Conservation (phyloP, 2,888 invertebrate species). For the Erebia aethiops region DNA sequence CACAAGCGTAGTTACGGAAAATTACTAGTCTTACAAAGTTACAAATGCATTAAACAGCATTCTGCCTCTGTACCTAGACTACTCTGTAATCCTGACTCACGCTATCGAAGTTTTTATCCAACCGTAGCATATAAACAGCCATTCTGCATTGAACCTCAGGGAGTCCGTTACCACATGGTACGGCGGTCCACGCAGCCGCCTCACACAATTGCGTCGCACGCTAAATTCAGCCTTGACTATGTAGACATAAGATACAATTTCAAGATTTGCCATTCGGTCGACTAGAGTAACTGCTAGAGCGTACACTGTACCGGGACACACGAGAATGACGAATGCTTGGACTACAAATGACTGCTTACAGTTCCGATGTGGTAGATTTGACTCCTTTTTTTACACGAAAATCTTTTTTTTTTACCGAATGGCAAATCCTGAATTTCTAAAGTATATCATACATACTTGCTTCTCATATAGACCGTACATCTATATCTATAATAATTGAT, state of each 20-base stretch:
- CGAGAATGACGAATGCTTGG: constrained; percentile 75
- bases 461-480: too few relatives aligned
- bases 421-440: too few relatives aligned
- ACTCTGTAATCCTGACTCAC: constrained; percentile 50
- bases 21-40: too few relatives aligned
- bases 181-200: constrained; percentile 60
- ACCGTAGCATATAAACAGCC: constrained; percentile 50
- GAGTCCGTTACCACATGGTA: constrained; percentile 66
- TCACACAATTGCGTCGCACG: constrained; percentile 57
- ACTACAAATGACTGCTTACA: constrained; percentile 58
- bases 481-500: too few relatives aligned
- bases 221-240: constrained; percentile 55
- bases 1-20: too few relatives aligned
- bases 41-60: too few relatives aligned
- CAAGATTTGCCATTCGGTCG: constrained; percentile 78
- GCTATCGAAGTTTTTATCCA: constrained; percentile 52
- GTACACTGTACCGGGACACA: constrained; percentile 65
- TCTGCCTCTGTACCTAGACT: constrained; percentile 41
- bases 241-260: constrained; percentile 56
- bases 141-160: constrained; percentile 37
- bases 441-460: too few relatives aligned
- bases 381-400: constrained; percentile 59
- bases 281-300: constrained; percentile 73
- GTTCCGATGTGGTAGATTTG: constrained; percentile 63
- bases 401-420: not conserved